Evolutionary conservation across 2,113 vertebrate species (phyloP), one percentile per base, ranked within the genome.

Genomic region (Xiphorhynchus elegans): DNA sequence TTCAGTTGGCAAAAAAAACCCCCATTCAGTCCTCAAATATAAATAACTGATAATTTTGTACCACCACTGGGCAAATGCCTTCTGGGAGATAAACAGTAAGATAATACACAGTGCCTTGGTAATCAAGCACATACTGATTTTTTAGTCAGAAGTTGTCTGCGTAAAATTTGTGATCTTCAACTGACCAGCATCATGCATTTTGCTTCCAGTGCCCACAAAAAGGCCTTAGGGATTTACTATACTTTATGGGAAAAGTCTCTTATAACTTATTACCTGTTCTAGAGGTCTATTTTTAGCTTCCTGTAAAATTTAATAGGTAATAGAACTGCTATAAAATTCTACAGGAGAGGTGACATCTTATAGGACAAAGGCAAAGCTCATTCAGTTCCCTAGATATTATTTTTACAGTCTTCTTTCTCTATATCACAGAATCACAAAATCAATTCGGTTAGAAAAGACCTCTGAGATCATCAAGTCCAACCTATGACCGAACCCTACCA

Each of bases 301-400:
- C 19, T 90, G 58, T 79, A 84, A 91, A 95, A 84, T 81, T 75
- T 87, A 93, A 84, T 60, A 59, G 50, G 42, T 15, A 58, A 78
- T 78, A 64, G 47, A 87, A 55, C 8, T 40, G 12, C 52, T 66
- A 62, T 89, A 94, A 96, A 93, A 81, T 70, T 70, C 87, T 87
- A 37, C 39, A 75, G 53, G 33, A 68, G 49, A 76, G 25, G 26
- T 66, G 46, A 81, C 49, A 66, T 18, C 17, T 33, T 79, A 37
- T 0, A 80, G n/a, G 77, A 93, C 81, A 81, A 70, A 28, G 6
- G 18, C 29, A 85, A 35, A 67, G 82, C 26, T 81, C 52, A 46
- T 77, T 77, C n/a, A 50, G 17, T 17, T 89, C 33, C 23, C 29
- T 40, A 56, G 16, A 17, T 39, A 59, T 2, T 66, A 35, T 35